These are phyloP conservation scores for Microplitis demolitor DNA, from an alignment of 1,140 invertebrate species.

Conservation along the genomic window DNA sequence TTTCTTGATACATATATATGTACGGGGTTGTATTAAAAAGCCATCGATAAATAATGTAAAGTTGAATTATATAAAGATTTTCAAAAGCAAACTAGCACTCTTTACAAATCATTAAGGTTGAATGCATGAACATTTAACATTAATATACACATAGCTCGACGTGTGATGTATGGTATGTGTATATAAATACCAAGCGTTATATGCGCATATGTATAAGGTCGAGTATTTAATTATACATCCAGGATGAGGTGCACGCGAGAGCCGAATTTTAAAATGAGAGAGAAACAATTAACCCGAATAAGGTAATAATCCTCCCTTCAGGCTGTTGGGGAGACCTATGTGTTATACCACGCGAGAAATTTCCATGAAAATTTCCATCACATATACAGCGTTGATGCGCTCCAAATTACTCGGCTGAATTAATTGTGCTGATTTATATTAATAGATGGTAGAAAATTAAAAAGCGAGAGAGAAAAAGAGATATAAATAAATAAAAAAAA, in stretches of 20 bases:
- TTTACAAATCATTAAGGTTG: not conserved
- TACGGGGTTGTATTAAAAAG: too few species aligned
- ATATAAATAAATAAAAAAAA: not conserved
- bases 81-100: not conserved
- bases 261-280: conserved; percentile 9
- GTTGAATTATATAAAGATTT: too few species aligned
- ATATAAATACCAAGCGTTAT: not conserved
- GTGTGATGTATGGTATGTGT: not conserved
- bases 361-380: conserved; percentile 20
- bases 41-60: too few species aligned
- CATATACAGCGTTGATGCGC: conserved; percentile 6
- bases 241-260: conserved; percentile 15
- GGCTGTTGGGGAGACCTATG: not conserved
- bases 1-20: too few species aligned
- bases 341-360: conserved; percentile 8
- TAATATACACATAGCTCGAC: not conserved
- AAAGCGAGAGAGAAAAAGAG: not conserved
- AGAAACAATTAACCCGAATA: conserved; percentile 17
- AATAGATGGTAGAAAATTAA: not conserved
- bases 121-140: conserved; percentile 12
- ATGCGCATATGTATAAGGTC: conserved; percentile 8
- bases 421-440: conserved; percentile 15
- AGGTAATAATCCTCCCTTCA: conserved; percentile 15
- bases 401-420: conserved; percentile 15
- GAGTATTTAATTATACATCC: conserved; percentile 19